These are phyloP conservation scores for Amblyornis subalaris DNA, from an alignment of 2,113 vertebrate genomes.

Conservation along the genomic window DNA sequence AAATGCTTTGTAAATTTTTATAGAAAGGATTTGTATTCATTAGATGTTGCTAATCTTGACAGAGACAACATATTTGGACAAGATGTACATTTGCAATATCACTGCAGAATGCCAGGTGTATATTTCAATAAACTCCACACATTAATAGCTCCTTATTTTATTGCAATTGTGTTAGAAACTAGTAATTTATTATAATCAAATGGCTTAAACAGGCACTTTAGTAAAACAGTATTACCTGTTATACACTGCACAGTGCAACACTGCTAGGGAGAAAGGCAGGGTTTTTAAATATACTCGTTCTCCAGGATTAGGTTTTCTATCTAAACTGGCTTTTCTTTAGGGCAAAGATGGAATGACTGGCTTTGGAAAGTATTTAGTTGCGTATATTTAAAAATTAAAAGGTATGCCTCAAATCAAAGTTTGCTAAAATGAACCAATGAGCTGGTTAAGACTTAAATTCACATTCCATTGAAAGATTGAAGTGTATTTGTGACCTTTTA, in stretches of 20 bases:
- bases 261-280: constrained; percentile 13
- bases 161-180: constrained; percentile 3
- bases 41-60: constrained; percentile 49
- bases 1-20: constrained; percentile 55
- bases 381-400: neutral
- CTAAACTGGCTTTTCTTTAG: neutral
- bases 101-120: neutral
- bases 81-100: neutral
- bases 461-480: neutral
- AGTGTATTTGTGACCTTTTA: neutral
- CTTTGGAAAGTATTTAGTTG: constrained; percentile 41
- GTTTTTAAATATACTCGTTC: constrained; percentile 22
- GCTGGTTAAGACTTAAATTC: constrained; percentile 9
- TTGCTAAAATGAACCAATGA: constrained; percentile 33
- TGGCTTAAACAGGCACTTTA: neutral
- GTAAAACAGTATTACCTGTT: neutral
- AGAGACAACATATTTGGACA: constrained; percentile 32
- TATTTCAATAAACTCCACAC: constrained; percentile 3
- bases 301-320: constrained; percentile 22
- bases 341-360: neutral
- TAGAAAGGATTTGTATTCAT: constrained; percentile 42
- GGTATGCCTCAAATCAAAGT: constrained; percentile 23
- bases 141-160: neutral
- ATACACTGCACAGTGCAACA: constrained; percentile 69
- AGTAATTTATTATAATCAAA: neutral